Conservation (phyloP, 2,113 vertebrate genomes). For the Otus sunia region DNA sequence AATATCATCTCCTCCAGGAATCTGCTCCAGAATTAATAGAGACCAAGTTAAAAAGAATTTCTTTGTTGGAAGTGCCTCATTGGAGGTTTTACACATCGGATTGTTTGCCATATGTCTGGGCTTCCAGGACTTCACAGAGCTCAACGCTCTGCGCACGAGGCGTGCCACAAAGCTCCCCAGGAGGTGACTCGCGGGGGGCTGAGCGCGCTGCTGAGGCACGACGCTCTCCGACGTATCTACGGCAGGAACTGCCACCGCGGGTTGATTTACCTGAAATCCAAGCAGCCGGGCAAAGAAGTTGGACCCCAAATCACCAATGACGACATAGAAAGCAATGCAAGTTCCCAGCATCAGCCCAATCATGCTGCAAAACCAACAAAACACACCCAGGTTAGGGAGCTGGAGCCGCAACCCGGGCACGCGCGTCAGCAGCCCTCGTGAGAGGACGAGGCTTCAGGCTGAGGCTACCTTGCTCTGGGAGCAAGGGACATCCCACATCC, state of each 20-base stretch:
- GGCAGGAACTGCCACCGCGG: not conserved
- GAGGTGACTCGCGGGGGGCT: not conserved
- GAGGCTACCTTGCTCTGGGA: not conserved
- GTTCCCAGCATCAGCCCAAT: conserved; percentile 98
- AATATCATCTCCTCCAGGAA: not conserved
- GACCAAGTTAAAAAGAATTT: not conserved
- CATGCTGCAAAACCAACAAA: conserved; percentile 77
- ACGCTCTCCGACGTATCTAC: not conserved
- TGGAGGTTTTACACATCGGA: not conserved
- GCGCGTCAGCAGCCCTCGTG: not conserved
- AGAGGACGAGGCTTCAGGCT: not conserved
- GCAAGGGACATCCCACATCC: not conserved
- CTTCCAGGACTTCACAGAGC: not conserved
- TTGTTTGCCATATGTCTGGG: not conserved
- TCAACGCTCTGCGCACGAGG: rapidly evolving
- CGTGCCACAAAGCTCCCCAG: not conserved
- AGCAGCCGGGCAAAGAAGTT: conserved; percentile 92
- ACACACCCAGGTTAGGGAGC: not conserved
- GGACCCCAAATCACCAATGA: conserved; percentile 95
- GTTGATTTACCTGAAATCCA: conserved; percentile 84
- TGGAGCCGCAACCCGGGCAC: not conserved
- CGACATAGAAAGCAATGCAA: conserved; percentile 96
- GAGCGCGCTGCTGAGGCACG: not conserved
- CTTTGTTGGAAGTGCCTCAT: not conserved
- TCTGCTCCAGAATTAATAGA: conserved; percentile 11